Percentiles rank a stretch among this genome's conserved stretches.
Conservation (phyloP, 2,888 invertebrate genomes). For the Lasioglossum zephyrum region DNA sequence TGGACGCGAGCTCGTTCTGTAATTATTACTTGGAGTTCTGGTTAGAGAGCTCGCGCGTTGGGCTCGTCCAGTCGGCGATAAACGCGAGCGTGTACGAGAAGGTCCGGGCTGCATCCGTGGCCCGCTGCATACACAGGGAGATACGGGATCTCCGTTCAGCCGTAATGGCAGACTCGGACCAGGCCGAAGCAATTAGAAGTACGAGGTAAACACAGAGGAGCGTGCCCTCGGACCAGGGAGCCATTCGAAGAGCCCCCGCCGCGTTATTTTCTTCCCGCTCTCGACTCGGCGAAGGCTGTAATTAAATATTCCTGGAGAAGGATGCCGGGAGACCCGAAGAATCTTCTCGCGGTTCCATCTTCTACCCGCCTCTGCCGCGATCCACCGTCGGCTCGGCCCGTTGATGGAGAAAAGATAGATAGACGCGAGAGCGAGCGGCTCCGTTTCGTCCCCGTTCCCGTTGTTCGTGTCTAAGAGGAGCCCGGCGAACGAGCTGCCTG, state of each 20-base stretch:
- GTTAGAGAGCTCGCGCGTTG: slow-evolving; percentile 33
- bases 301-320: slow-evolving; percentile 79
- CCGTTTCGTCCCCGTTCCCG: slow-evolving; percentile 36
- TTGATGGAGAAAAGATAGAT: slow-evolving; percentile 73
- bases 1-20: slow-evolving; percentile 43
- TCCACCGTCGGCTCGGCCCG: slow-evolving; percentile 31
- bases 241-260: slow-evolving; percentile 63
- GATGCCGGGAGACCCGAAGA: slow-evolving; percentile 48
- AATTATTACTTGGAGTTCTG: slow-evolving; percentile 73
- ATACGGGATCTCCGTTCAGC: slow-evolving; percentile 69
- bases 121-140: slow-evolving; percentile 58
- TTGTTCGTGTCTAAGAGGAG: slow-evolving; percentile 48
- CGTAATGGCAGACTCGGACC: slow-evolving; percentile 75
- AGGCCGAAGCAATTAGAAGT: slow-evolving; percentile 82
- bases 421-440: slow-evolving; percentile 48
- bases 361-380: slow-evolving; percentile 27
- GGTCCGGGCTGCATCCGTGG: slow-evolving; percentile 38
- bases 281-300: slow-evolving; percentile 76
- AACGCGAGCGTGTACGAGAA: slow-evolving; percentile 42
- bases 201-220: slow-evolving; percentile 83
- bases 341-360: slow-evolving; percentile 47
- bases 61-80: slow-evolving; percentile 48
- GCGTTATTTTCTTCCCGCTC: slow-evolving; percentile 79
- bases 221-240: slow-evolving; percentile 62
- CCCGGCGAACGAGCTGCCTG: slow-evolving; percentile 47